A percentile compares a stretch with the other conserved stretches of the same genome.
These are phyloP conservation scores for Dichetophora obliterata DNA, from an alignment of 2,888 invertebrate genomes.

Conservation along the genomic window DNA sequence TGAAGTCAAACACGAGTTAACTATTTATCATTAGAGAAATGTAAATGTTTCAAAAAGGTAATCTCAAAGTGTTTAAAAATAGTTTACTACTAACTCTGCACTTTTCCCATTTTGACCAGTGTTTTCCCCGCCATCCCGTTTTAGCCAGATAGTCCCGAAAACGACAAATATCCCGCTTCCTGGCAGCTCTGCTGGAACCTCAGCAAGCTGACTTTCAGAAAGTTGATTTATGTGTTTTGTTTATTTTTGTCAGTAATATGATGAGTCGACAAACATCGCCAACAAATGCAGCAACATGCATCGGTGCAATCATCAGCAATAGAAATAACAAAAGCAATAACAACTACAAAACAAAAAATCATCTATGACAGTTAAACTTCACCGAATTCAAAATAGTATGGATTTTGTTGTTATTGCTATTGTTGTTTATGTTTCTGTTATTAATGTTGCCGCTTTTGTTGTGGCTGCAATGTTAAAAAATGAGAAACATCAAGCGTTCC, in stretches of 20 bases:
- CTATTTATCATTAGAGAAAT: no score
- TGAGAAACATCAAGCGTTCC: background rate
- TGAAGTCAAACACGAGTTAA: no score
- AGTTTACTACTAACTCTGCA: no score
- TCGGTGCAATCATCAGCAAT: background rate
- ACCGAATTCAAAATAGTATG: constrained; percentile 13
- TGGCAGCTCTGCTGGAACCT: no score
- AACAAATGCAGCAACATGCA: constrained; percentile 1
- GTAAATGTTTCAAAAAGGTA: no score
- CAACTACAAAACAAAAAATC: background rate
- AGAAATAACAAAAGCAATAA: background rate
- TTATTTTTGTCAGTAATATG: constrained; percentile 13
- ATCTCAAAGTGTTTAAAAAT: no score
- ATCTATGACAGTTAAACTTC: background rate
- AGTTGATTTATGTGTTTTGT: constrained; percentile 16
- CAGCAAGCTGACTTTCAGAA: no score
- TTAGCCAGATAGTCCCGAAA: no score
- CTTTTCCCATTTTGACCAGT: no score
- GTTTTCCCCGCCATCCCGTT: no score
- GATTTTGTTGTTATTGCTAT: constrained; percentile 6
- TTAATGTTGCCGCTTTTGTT: constrained; percentile 6
- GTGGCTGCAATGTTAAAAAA: background rate
- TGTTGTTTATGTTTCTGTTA: background rate
- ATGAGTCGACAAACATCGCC: constrained; percentile 26
- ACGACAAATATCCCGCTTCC: no score